These are phyloP conservation scores for Mionectes olivaceus DNA, from an alignment of 2,797 vertebrate genomes.

Conservation along the genomic window DNA sequence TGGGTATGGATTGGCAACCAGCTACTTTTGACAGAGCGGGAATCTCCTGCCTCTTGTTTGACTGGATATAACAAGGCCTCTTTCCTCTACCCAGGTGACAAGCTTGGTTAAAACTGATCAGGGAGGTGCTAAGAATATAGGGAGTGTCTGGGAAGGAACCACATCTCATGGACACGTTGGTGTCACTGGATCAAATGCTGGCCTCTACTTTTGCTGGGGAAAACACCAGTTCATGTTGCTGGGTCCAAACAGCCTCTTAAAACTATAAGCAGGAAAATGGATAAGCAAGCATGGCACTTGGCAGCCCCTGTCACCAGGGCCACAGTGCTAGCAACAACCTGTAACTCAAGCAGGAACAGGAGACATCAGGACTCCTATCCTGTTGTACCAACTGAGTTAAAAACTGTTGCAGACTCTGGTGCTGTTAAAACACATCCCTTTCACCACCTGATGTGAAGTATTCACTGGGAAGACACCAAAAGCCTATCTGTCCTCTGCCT, in stretches of 20 bases:
- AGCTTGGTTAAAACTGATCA: neutral
- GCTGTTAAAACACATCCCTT: neutral
- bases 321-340: neutral
- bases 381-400: rapidly evolving
- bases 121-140: neutral
- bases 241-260: neutral
- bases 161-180: rapidly evolving
- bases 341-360: neutral
- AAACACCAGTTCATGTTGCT: rapidly evolving
- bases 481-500: neutral
- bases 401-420: rapidly evolving
- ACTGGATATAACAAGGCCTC: neutral
- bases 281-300: neutral
- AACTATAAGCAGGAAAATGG: rapidly evolving
- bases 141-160: neutral
- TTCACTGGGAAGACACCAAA: neutral
- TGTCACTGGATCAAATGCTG: neutral
- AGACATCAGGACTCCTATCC: neutral
- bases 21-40: neutral
- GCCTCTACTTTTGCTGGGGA: neutral
- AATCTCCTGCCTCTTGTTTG: neutral
- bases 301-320: neutral
- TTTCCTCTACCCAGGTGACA: neutral
- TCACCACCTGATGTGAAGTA: neutral
- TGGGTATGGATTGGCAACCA: rapidly evolving